Conservation (phyloP, 2,888 invertebrate genomes). For the Myopa tessellatipennis region DNA sequence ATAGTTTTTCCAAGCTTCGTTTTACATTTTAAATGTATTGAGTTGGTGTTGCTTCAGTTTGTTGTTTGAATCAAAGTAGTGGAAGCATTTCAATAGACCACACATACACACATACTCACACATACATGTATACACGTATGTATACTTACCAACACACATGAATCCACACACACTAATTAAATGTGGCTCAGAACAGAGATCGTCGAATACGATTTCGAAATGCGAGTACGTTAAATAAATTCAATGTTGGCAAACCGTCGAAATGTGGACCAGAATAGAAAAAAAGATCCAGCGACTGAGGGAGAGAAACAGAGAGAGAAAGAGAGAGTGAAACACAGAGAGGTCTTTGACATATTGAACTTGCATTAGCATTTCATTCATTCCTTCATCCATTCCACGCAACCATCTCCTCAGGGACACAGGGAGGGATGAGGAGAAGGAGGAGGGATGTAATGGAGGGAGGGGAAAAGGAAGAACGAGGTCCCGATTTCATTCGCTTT, state of each 20-base stretch:
- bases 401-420: too few species aligned
- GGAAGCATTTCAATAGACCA: background rate
- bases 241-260: conserved; percentile 1
- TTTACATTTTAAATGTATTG: conserved; percentile 5
- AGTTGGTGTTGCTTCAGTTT: background rate
- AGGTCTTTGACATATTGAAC: background rate
- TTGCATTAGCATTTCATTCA: background rate
- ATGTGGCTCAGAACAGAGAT: conserved; percentile 24
- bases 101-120: background rate
- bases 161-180: conserved; percentile 31
- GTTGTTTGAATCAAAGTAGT: conserved; percentile 5
- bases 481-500: background rate
- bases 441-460: background rate
- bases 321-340: background rate
- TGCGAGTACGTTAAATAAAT: conserved; percentile 23
- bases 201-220: conserved; percentile 19
- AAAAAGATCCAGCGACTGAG: too few species aligned
- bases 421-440: background rate
- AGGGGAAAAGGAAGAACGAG: background rate
- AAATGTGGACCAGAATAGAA: background rate
- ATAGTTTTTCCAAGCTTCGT: background rate
- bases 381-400: background rate
- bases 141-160: background rate
- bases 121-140: background rate
- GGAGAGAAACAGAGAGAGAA: background rate